phyloP scores from a whole-genome alignment of 2,797 vertebrate genomes.

The Xerus rutilus region DNA sequence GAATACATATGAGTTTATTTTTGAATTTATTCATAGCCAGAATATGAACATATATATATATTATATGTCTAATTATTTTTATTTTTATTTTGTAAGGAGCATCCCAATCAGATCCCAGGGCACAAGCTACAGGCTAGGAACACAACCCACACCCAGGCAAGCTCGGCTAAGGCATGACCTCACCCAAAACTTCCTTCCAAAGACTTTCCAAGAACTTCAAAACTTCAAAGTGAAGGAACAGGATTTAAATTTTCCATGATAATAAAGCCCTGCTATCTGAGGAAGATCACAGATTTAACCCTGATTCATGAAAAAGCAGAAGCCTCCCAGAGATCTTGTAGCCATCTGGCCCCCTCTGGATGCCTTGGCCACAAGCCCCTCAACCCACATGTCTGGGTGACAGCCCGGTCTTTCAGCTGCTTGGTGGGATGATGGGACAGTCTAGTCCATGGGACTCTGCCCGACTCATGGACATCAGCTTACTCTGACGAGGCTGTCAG shows the following conservation, averaged over 20 bases:
- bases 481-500: not conserved
- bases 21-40: not conserved
- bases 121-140: constrained; percentile 61
- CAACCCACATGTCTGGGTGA: not conserved
- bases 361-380: not conserved
- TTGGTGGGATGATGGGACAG: not conserved
- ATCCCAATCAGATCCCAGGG: constrained; percentile 67
- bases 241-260: constrained; percentile 78
- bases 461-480: not conserved
- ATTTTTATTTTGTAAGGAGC: constrained; percentile 26
- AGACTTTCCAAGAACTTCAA: constrained; percentile 83
- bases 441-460: not conserved
- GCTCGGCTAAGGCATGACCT: constrained; percentile 79
- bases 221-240: constrained; percentile 83
- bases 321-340: not conserved
- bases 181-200: constrained; percentile 80
- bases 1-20: not conserved
- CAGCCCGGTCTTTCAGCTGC: not conserved
- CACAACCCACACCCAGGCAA: constrained; percentile 56
- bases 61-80: not conserved
- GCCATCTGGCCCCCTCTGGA: too few relatives aligned
- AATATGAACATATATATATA: too few relatives aligned
- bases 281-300: not conserved
- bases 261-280: not conserved
- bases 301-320: not conserved